Percentiles rank a stretch among this genome's conserved stretches.
phyloP scores from a whole-genome alignment of 1,140 invertebrate species.

The Calliopsis andreniformis region DNA sequence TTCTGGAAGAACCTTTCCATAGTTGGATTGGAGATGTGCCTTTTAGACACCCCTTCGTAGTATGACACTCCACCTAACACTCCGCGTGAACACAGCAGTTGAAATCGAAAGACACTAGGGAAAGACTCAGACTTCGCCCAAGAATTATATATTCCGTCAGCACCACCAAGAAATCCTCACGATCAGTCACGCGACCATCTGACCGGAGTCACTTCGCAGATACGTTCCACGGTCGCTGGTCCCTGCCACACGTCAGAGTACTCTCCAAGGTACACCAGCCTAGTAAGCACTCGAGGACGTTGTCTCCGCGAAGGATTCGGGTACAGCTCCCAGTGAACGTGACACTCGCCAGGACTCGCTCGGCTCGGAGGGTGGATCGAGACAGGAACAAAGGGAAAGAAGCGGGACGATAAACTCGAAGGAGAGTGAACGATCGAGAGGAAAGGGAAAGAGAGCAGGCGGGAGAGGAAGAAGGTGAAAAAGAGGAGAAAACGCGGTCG shows the following conservation, averaged over 20 bases:
- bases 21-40: no score
- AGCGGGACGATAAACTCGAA: no score
- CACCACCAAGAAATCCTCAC: constrained; percentile 1
- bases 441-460: not conserved
- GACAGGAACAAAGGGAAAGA: not conserved
- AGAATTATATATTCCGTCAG: no score
- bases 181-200: no score
- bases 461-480: not conserved
- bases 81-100: no score
- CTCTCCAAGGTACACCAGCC: not conserved
- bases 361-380: not conserved
- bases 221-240: not conserved
- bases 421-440: not conserved
- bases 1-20: no score
- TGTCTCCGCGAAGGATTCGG: not conserved
- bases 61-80: no score
- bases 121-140: no score
- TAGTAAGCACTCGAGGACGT: not conserved
- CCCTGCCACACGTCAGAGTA: no score
- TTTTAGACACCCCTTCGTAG: no score
- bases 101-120: no score
- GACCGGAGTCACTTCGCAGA: no score
- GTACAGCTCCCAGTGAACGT: not conserved
- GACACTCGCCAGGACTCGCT: not conserved
- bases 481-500: not conserved